A percentile compares a stretch with the other conserved stretches of the same genome.
These are phyloP conservation scores for Aphidius ervi DNA, from an alignment of 1,140 invertebrate species.

Conservation along the genomic window DNA sequence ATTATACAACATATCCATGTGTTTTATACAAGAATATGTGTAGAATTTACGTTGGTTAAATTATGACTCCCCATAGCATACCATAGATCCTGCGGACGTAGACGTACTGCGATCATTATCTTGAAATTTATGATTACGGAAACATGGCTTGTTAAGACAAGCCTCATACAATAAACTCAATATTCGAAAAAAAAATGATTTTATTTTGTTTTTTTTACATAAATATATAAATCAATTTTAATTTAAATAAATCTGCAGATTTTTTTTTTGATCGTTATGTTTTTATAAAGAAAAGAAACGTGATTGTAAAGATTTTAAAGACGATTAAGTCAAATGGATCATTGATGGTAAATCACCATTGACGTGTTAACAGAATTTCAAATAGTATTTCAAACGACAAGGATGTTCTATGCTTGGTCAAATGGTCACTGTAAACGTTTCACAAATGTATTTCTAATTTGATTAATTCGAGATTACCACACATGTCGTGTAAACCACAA, in stretches of 20 bases:
- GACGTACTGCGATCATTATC: constrained; percentile 53
- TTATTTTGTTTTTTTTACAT: too few species aligned
- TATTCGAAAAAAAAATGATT: too few species aligned
- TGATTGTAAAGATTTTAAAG: too few species aligned
- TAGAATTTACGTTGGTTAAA: constrained; percentile 33
- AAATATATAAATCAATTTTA: too few species aligned
- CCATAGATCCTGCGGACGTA: constrained; percentile 48
- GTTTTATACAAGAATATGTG: too few species aligned
- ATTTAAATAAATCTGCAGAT: too few species aligned
- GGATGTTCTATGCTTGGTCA: background rate
- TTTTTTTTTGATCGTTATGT: too few species aligned
- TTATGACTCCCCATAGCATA: constrained; percentile 49
- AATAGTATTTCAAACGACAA: constrained; percentile 8
- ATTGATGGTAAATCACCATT: background rate
- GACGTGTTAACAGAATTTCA: constrained; percentile 7
- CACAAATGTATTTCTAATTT: constrained; percentile 16
- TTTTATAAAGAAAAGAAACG: too few species aligned
- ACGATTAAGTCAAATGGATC: too few species aligned
- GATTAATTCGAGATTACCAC: constrained; percentile 26
- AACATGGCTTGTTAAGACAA: constrained; percentile 10
- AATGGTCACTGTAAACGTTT: background rate
- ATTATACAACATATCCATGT: too few species aligned
- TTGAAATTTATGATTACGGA: constrained; percentile 43
- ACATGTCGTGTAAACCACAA: constrained; percentile 17
- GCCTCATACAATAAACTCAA: too few species aligned